Evolutionary conservation across 2,888 invertebrate species (phyloP), one percentile per base, ranked within the genome.

Genomic region (Sesia bembeciformis): DNA sequence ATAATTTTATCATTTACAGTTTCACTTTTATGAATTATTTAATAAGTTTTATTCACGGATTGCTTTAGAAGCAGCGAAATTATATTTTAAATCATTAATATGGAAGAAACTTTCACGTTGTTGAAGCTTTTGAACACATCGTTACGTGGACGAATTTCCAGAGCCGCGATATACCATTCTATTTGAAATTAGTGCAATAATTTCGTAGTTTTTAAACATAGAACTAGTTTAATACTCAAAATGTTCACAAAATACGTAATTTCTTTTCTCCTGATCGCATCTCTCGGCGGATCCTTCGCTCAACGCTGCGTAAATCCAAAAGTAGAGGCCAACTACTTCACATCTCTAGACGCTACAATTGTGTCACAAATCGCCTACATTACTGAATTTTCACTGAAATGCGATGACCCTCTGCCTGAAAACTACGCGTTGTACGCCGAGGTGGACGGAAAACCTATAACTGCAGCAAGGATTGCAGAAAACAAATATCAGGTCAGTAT

Each of bases 301-400:
- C 71, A 82, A 53, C 79, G 73, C 60, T 89, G 88, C 70, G 73
- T 79, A 62, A 93, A 92, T 67, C 93, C 93, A 4, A 91, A 94
- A 87, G 93, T 94, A 6, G 91, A 92, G 56, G 93, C 95, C n/a
- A 92, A 92, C 54, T 93, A 94, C 0, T 98, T 97, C 82, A 97
- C 97, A 52, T 98, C 98, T 23, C 92, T 94, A 78, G 98, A 99
- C 90, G 97, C 96, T 0, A 96, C 97, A 52, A 93, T 98, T 59
- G 93, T 98, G 6, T 94, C 95, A 61, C 95, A 93, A 76, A 95
- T 98, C 63, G 98, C 97, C 0, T 97, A 96, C 81, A 94, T 98
- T 67, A 93, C 95, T 7, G 97, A 98, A 82, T 98, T 98, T 84
- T 91, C 93, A 5, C 86, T 98, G 50, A 93, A 94, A 73, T 98